Evolutionary conservation across 2,888 invertebrate species (phyloP).

Genomic region (Microplitis deprimator): DNA sequence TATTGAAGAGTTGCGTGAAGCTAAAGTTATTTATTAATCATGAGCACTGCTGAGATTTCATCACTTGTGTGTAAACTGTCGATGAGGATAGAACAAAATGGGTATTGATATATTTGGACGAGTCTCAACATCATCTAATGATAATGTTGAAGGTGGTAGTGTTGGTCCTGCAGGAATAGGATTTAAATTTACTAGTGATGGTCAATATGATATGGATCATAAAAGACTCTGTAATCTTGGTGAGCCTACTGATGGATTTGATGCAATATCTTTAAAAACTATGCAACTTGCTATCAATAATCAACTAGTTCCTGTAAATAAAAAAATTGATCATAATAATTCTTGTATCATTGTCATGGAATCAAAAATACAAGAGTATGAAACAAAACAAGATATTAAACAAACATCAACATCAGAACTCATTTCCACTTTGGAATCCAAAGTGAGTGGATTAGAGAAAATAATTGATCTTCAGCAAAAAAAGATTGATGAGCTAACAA

Average conservation of each 20-base stretch:
- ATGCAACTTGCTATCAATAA: neutral
- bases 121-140: neutral
- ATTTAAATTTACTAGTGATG: slow-evolving; percentile 33
- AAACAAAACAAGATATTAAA: too few species aligned
- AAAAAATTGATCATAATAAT: too few species aligned
- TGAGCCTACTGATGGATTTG: slow-evolving; percentile 15
- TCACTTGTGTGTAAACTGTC: neutral
- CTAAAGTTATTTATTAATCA: slow-evolving; percentile 45
- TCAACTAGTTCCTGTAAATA: neutral
- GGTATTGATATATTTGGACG: slow-evolving; percentile 32
- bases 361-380: too few species aligned
- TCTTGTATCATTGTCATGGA: too few species aligned
- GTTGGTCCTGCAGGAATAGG: slow-evolving; percentile 19
- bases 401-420: slow-evolving; percentile 49
- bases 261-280: slow-evolving; percentile 31
- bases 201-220: slow-evolving; percentile 41
- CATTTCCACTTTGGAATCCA: neutral
- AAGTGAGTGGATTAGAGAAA: too few species aligned
- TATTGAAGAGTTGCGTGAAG: slow-evolving; percentile 14
- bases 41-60: neutral
- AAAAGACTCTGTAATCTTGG: slow-evolving; percentile 41
- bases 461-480: too few species aligned
- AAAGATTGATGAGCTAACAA: too few species aligned
- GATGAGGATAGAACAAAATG: neutral
- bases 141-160: neutral